A percentile compares a stretch with the other conserved stretches of the same genome.
phyloP scores from a whole-genome alignment of 2,113 vertebrate species.

The Taurulus bubalis region DNA sequence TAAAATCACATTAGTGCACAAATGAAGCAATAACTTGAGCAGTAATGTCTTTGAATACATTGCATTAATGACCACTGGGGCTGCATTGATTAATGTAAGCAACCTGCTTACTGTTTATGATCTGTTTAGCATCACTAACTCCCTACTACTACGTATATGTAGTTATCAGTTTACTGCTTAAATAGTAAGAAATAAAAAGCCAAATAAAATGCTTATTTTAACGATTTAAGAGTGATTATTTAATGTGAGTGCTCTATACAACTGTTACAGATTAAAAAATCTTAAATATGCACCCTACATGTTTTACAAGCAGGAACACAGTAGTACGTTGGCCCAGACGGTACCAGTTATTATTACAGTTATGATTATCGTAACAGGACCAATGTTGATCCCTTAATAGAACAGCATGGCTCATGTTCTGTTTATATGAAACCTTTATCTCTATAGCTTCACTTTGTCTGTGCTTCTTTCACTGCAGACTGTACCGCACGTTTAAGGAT shows the following conservation, averaged over 20 bases:
- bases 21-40: neutral
- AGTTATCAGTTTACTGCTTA: neutral
- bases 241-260: neutral
- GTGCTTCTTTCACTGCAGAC: constrained; percentile 49
- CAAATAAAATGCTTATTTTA: neutral
- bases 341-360: neutral
- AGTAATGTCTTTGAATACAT: neutral
- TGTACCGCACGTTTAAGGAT: constrained; percentile 83
- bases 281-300: neutral
- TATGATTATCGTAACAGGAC: neutral
- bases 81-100: neutral
- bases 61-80: neutral
- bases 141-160: neutral
- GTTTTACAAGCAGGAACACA: neutral
- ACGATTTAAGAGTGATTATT: neutral
- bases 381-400: neutral
- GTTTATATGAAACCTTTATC: neutral
- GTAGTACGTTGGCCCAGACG: too few relatives aligned
- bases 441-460: accelerated
- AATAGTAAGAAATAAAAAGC: neutral
- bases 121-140: constrained; percentile 1
- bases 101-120: neutral
- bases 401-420: neutral
- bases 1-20: neutral
- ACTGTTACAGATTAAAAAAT: neutral